A percentile compares a stretch with the other conserved stretches of the same genome.
phyloP scores from a whole-genome alignment of 53 echinoderm and acorn worm species.

The Luidia sarsii region DNA sequence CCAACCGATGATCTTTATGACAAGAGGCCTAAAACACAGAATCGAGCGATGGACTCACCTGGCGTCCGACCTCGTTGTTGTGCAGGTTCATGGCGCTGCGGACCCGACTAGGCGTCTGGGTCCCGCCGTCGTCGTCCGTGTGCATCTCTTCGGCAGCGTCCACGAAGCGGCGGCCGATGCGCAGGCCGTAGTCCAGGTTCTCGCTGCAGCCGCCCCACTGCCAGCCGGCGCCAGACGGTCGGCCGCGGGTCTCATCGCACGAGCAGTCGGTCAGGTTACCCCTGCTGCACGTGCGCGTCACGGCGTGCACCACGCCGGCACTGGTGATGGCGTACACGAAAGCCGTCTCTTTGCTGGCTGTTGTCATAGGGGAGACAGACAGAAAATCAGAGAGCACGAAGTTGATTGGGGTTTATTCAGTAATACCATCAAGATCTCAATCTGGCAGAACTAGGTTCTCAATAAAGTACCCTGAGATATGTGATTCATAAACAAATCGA shows the following conservation, averaged over 20 bases:
- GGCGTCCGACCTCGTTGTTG: constrained; percentile 88
- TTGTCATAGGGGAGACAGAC: background rate
- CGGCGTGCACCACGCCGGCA: constrained; percentile 89
- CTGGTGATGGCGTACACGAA: constrained; percentile 91
- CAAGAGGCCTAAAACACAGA: too few relatives aligned
- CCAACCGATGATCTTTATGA: too few relatives aligned
- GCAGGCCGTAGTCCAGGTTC: constrained; percentile 73
- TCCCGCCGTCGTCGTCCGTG: background rate
- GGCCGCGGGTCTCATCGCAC: constrained; percentile 55
- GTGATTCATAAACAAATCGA: too few relatives aligned
- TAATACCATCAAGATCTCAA: too few relatives aligned
- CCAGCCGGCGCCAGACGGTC: constrained; percentile 64
- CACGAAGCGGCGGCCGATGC: constrained; percentile 78
- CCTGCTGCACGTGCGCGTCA: constrained; percentile 80
- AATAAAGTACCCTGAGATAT: too few relatives aligned
- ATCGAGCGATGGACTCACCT: constrained; percentile 68
- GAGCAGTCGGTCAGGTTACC: constrained; percentile 88
- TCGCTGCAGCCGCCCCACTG: constrained; percentile 96
- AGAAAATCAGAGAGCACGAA: background rate
- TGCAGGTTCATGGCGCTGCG: constrained; percentile 85
- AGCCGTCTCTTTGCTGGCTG: constrained; percentile 79
- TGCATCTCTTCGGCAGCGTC: constrained; percentile 69
- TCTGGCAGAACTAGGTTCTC: too few relatives aligned
- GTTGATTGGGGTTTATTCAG: too few relatives aligned
- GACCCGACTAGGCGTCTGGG: constrained; percentile 27